Evolutionary conservation across 2,113 vertebrate genomes (phyloP).

Genomic region (Sinocyclocheilus anshuiensis): DNA sequence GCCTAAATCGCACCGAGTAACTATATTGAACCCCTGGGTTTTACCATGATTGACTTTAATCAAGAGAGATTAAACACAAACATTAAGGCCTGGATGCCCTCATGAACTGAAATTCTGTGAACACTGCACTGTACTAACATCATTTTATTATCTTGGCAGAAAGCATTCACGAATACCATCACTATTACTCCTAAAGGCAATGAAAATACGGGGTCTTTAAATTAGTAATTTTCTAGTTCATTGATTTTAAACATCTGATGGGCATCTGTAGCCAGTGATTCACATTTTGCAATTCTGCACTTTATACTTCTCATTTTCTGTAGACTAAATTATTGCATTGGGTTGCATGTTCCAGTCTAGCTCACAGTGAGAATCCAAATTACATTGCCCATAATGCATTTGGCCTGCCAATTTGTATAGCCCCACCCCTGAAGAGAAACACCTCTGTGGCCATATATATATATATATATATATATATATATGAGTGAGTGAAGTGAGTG

Average conservation of each 20-base stretch:
- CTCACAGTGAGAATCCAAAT: background rate
- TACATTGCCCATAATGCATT: background rate
- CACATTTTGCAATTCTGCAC: background rate
- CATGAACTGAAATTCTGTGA: slow-evolving; percentile 7
- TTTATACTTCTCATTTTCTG: slow-evolving; percentile 27
- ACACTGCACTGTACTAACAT: background rate
- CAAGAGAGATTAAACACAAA: background rate
- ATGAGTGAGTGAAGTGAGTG: too few relatives aligned
- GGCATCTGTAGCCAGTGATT: background rate
- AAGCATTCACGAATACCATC: slow-evolving; percentile 40
- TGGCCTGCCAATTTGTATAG: background rate
- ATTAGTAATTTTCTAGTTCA: slow-evolving; percentile 51
- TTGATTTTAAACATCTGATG: slow-evolving; percentile 18
- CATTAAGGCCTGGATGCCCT: slow-evolving; percentile 1
- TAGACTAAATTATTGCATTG: background rate
- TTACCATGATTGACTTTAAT: slow-evolving; percentile 18
- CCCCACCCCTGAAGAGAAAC: background rate
- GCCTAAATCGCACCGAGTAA: background rate
- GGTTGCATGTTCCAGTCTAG: background rate
- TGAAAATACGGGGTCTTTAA: slow-evolving; percentile 39
- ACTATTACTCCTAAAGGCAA: slow-evolving; percentile 42
- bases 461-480: too few relatives aligned
- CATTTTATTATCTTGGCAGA: slow-evolving; percentile 54
- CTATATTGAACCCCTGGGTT: slow-evolving; percentile 6
- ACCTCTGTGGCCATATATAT: background rate